phyloP scores from a whole-genome alignment of 2,797 vertebrate genomes.

The Lates japonicus region DNA sequence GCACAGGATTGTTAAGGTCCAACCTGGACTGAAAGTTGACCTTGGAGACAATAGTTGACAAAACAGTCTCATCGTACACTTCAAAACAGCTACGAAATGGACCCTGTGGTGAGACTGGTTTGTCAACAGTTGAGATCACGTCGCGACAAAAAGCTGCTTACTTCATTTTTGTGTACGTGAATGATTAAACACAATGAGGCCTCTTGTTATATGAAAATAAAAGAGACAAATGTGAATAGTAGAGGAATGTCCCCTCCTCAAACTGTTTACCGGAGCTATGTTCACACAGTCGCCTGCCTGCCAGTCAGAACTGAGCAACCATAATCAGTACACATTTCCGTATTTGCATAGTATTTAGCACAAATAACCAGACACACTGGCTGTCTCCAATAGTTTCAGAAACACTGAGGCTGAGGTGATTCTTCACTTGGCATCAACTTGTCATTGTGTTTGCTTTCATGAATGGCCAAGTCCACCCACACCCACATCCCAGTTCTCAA shows the following conservation, averaged over 20 bases:
- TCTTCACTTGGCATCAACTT: not conserved
- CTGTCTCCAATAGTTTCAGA: not conserved
- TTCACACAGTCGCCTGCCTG: not conserved
- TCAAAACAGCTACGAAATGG: not conserved
- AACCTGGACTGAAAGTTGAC: not conserved
- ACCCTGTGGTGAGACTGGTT: not conserved
- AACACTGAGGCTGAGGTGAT: slow-evolving; percentile 5
- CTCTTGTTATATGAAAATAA: not conserved
- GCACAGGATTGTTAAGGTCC: not conserved
- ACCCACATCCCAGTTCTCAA: slow-evolving; percentile 7
- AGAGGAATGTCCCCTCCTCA: not conserved
- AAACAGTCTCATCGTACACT: not conserved
- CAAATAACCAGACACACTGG: not conserved
- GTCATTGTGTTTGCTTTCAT: slow-evolving; percentile 25
- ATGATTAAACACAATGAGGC: not conserved
- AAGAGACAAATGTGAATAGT: not conserved
- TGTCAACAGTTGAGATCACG: not conserved
- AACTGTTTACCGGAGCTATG: not conserved
- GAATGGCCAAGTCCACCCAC: slow-evolving; percentile 40
- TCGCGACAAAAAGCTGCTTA: not conserved
- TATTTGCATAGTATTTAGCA: not conserved
- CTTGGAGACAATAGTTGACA: not conserved
- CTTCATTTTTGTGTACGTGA: not conserved
- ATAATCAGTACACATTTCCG: not conserved
- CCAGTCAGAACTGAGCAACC: not conserved